These are phyloP conservation scores for Chrysotoxum bicinctum DNA, from an alignment of 2,888 invertebrate genomes.

Conservation along the genomic window DNA sequence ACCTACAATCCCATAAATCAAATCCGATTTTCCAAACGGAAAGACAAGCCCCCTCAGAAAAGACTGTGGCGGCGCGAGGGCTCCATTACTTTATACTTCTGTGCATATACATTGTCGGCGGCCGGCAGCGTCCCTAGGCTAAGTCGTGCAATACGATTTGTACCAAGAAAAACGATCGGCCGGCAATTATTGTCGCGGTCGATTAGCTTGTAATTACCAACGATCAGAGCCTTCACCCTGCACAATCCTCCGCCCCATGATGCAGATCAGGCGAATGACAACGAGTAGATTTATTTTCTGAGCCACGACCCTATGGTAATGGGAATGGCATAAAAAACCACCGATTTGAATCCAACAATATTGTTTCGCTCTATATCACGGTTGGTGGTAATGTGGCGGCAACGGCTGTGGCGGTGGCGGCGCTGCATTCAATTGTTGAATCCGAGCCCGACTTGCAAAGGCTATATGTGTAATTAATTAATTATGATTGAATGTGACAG, in stretches of 20 bases:
- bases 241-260: background rate
- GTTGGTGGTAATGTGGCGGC: constrained; percentile 11
- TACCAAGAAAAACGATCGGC: constrained; percentile 50
- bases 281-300: constrained; percentile 58
- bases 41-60: constrained; percentile 46
- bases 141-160: constrained; percentile 47
- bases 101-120: background rate
- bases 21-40: constrained; percentile 62
- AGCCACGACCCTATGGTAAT: constrained; percentile 58
- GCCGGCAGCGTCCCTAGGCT: background rate
- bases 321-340: constrained; percentile 59
- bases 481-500: constrained; percentile 73
- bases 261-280: constrained; percentile 53
- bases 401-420: background rate
- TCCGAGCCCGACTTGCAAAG: constrained; percentile 33
- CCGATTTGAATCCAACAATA: constrained; percentile 31
- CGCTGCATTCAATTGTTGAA: constrained; percentile 29
- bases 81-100: background rate
- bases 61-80: background rate
- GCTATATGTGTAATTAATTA: constrained; percentile 64
- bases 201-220: constrained; percentile 55
- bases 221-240: constrained; percentile 46
- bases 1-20: constrained; percentile 67
- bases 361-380: constrained; percentile 26
- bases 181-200: constrained; percentile 51